Conservation (phyloP, 1,140 invertebrate species). For the Marisa cornuarietis region DNA sequence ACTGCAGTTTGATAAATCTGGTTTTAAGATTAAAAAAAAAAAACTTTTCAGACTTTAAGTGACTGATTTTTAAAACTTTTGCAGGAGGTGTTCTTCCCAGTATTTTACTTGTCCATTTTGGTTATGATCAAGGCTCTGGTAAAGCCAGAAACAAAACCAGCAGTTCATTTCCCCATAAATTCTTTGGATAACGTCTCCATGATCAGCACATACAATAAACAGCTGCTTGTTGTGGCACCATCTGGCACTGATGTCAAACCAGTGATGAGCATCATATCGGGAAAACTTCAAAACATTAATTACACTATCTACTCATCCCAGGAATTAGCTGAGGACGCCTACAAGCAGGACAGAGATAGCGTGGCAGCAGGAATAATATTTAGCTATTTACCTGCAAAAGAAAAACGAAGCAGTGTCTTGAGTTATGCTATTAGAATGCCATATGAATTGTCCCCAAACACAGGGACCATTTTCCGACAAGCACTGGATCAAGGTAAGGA, state of each 20-base stretch:
- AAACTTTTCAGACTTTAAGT: not conserved
- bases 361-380: conserved; percentile 31
- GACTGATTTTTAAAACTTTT: conserved; percentile 21
- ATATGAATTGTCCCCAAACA: conserved; percentile 5
- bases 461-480: not conserved
- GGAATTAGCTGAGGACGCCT: conserved; percentile 26
- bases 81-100: conserved; percentile 51
- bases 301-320: conserved; percentile 26
- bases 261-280: conserved; percentile 32
- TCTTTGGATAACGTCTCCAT: conserved; percentile 9
- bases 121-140: conserved; percentile 37
- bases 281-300: conserved; percentile 19
- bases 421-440: conserved; percentile 29
- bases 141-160: conserved; percentile 31
- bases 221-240: conserved; percentile 30
- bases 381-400: not conserved
- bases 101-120: conserved; percentile 48
- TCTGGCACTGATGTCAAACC: conserved; percentile 25
- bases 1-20: too few species aligned
- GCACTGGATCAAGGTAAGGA: conserved; percentile 14
- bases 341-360: conserved; percentile 13
- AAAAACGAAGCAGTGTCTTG: not conserved
- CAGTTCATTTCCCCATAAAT: conserved; percentile 30
- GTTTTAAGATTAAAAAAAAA: too few species aligned
- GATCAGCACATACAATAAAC: not conserved